Conservation (phyloP, 2,888 invertebrate genomes). For the Andrena trimmerana region DNA sequence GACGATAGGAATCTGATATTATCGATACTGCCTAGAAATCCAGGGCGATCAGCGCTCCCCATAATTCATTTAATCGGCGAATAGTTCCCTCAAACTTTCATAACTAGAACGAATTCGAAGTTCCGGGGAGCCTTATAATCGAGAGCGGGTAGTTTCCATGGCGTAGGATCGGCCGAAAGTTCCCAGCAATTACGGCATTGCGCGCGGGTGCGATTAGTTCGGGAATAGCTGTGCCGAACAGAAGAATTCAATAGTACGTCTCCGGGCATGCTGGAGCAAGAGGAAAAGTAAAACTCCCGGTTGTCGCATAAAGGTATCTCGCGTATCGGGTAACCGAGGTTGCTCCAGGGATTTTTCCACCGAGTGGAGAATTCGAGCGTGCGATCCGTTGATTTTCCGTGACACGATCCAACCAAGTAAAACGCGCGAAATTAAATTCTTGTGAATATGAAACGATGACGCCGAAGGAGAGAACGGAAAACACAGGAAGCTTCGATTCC, state of each 20-base stretch:
- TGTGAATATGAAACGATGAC: conserved; percentile 66
- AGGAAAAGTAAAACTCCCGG: not conserved
- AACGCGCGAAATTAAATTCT: conserved; percentile 76
- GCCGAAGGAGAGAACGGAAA: conserved; percentile 21
- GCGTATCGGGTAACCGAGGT: conserved; percentile 40
- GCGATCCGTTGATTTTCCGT: conserved; percentile 52
- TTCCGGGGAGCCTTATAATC: conserved; percentile 16
- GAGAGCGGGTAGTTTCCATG: conserved; percentile 7
- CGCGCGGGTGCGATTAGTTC: conserved; percentile 5
- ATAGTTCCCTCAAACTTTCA: conserved; percentile 30
- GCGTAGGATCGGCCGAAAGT: conserved; percentile 3
- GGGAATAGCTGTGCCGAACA: not conserved
- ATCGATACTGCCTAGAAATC: conserved; percentile 11
- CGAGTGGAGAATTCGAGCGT: conserved; percentile 11
- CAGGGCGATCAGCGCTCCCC: conserved; percentile 9
- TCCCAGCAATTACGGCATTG: conserved; percentile 18
- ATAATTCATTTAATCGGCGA: conserved; percentile 38
- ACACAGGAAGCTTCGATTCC: not conserved
- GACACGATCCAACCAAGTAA: conserved; percentile 46
- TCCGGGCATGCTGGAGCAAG: not conserved
- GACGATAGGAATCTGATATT: conserved; percentile 22
- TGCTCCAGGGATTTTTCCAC: conserved; percentile 26
- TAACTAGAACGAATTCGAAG: conserved; percentile 26
- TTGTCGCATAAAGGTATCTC: not conserved
- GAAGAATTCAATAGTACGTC: conserved; percentile 5